Conservation (phyloP, 2,113 vertebrate genomes). For the Perca flavescens region DNA sequence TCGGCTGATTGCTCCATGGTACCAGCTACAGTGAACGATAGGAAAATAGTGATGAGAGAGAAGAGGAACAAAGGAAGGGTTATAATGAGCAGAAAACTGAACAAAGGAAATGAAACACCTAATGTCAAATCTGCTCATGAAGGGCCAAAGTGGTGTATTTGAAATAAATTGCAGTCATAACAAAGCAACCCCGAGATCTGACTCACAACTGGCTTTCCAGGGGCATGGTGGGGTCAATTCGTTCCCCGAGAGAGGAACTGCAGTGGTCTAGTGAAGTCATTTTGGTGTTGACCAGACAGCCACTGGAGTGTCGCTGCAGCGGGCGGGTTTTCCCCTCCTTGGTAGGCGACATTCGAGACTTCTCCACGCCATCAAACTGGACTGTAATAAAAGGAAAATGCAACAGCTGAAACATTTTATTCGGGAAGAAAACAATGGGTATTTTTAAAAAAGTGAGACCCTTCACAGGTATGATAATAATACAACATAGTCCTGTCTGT, state of each 20-base stretch:
- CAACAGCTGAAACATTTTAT: conserved; percentile 14
- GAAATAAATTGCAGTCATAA: background rate
- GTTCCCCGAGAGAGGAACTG: conserved; percentile 89
- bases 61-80: background rate
- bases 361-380: conserved; percentile 90
- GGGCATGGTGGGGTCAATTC: conserved; percentile 92
- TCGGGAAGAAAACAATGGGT: background rate
- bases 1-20: conserved; percentile 97
- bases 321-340: conserved; percentile 90
- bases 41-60: background rate
- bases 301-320: conserved; percentile 88
- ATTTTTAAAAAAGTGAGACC: background rate
- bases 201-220: conserved; percentile 99
- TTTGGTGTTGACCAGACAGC: conserved; percentile 91
- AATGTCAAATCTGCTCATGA: background rate
- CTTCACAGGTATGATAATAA: background rate
- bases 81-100: background rate
- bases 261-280: conserved; percentile 86
- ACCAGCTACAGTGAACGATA: conserved; percentile 88
- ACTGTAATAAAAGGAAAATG: conserved; percentile 81
- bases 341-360: conserved; percentile 88
- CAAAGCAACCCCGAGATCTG: background rate
- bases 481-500: background rate
- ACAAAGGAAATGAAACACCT: background rate
- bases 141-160: background rate